Percentiles rank a stretch among this genome's conserved stretches.
phyloP scores from a whole-genome alignment of 2,113 vertebrate species.

The Alces alces region DNA sequence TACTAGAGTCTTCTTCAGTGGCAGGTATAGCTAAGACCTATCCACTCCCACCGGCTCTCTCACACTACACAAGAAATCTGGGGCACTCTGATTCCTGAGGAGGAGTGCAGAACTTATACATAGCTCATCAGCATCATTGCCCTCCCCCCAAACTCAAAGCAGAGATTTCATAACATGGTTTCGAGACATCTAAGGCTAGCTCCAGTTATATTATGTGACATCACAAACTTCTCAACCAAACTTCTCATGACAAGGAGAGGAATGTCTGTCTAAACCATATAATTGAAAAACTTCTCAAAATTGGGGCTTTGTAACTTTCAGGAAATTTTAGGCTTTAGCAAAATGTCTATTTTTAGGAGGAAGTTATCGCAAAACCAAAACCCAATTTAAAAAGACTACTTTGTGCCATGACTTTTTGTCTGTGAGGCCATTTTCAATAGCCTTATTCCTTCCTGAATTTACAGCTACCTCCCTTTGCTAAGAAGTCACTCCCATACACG shows the following conservation, averaged over 20 bases:
- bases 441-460: neutral
- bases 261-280: neutral
- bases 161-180: conserved; percentile 21
- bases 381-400: neutral
- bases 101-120: neutral
- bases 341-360: neutral
- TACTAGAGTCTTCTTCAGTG: neutral
- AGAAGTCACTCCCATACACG: neutral
- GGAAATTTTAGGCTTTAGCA: neutral
- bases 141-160: neutral
- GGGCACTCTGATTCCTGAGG: neutral
- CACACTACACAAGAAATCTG: neutral
- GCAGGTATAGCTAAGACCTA: neutral
- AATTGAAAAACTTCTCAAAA: neutral
- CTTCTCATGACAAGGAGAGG: neutral
- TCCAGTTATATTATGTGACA: neutral
- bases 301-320: neutral
- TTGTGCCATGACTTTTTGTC: neutral
- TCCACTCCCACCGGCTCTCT: neutral
- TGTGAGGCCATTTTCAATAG: neutral
- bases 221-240: conserved; percentile 4
- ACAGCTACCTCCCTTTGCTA: neutral
- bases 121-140: neutral
- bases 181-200: neutral
- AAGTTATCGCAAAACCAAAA: neutral